A percentile compares a stretch with the other conserved stretches of the same genome.
phyloP scores from a whole-genome alignment of 2,888 invertebrate genomes.

The Dinocampus coccinellae region DNA sequence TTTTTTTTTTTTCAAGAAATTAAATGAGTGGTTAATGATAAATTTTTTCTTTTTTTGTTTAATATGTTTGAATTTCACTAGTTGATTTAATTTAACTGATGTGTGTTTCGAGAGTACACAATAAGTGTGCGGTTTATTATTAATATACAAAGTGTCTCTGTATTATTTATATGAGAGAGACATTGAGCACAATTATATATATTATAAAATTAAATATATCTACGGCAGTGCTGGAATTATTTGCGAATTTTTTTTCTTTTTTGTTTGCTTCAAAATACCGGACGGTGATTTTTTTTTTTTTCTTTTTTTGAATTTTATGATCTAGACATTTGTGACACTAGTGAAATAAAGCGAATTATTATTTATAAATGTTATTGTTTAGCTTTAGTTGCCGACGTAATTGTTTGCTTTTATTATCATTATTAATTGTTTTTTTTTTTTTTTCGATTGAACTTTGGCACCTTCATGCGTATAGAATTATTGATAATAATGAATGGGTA shows the following conservation, averaged over 20 bases:
- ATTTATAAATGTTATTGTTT: conserved; percentile 17
- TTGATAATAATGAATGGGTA: conserved; percentile 14
- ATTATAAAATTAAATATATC: conserved; percentile 15
- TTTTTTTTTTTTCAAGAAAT: not conserved
- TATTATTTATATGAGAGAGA: not conserved
- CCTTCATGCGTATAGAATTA: conserved; percentile 7
- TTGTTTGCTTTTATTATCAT: too few relatives aligned
- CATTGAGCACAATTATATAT: conserved; percentile 5
- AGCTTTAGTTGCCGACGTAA: conserved; percentile 20
- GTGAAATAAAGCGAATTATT: conserved; percentile 2
- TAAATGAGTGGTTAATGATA: not conserved
- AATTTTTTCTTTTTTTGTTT: not conserved
- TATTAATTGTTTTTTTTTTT: not conserved
- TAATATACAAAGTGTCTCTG: not conserved
- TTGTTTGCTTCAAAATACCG: not conserved
- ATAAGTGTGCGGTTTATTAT: not conserved
- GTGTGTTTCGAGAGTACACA: not conserved
- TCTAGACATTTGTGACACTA: not conserved
- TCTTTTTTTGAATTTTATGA: conserved; percentile 3
- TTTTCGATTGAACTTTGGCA: conserved; percentile 15
- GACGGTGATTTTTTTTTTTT: conserved; percentile 3
- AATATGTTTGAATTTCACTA: conserved; percentile 9
- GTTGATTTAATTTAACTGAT: not conserved
- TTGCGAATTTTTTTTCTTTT: conserved; percentile 7
- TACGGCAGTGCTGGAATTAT: conserved; percentile 21